Base-by-base conservation (phyloP, 2,113 vertebrate genomes). In the Melozone crissalis region DNA sequence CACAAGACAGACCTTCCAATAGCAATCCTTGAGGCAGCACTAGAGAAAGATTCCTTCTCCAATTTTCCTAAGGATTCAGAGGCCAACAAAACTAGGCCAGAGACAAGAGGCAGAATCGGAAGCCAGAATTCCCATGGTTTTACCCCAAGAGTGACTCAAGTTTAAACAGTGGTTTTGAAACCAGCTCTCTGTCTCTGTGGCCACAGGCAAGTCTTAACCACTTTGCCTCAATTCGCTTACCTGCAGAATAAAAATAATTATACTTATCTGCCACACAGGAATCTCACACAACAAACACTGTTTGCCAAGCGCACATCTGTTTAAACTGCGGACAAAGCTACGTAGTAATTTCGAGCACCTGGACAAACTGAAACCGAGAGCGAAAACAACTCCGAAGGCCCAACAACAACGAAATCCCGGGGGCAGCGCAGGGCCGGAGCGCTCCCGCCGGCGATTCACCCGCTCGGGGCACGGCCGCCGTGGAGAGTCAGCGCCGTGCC, bases 111-210 rank as follows among this genome's bases (percentile, higher is more conserved):
- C 41, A 39, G 47, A 59, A 87, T 72, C 5, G 2, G 80, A 79
- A 87, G 55, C 58, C 94, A 63, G 55, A 95, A 94, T 84, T 84
- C 74, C 72, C 92, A 89, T 43, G 55, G 59, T 96, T 96, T 95
- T 92, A 92, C 58, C 95, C 92, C 89, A 96, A 92, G 58, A 0
- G 13, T 94, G 93, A 95, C 94, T 96, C 94, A 92, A 95, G 87
- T 90, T 93, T 95, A 90, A 93, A 80, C 13, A 82, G 89, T 82
- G 88, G 95, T 84, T 97, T 95, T 72, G 76, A 92, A 94, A 86
- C 20, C 58, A 76, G 63, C 84, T 73, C 55, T 10, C 77, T 91
- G 84, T 94, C 90, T 41, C 49, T n/a, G 35, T 93, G 94, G 86
- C 92, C 94, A 96, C 65, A 46, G 95, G 93, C 85, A 89, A 95